These are phyloP conservation scores for Micrasema minimum DNA, from an alignment of 1,140 invertebrate genomes.

Conservation along the genomic window DNA sequence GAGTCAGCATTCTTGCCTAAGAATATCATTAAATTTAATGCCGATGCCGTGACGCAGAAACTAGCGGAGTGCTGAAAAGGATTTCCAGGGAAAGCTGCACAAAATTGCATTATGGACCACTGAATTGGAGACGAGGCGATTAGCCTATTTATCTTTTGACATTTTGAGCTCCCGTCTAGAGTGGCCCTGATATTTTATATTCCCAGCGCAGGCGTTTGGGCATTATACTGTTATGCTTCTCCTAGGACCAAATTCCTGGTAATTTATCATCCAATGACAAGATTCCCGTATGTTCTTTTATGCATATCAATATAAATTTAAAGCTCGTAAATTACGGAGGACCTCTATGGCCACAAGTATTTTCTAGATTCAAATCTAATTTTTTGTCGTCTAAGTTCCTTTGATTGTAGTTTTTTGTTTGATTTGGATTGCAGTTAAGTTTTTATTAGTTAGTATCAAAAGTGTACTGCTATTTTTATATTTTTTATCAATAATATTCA, in stretches of 20 bases:
- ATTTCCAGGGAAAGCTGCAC: constrained; percentile 29
- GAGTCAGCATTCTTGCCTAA: constrained; percentile 15
- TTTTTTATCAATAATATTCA: too few relatives aligned
- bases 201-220: background rate
- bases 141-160: constrained; percentile 51
- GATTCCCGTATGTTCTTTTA: background rate
- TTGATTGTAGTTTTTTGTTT: too few relatives aligned
- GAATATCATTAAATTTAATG: constrained; percentile 26
- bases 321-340: too few relatives aligned
- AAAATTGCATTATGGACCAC: constrained; percentile 41
- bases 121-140: constrained; percentile 41
- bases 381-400: too few relatives aligned
- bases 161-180: constrained; percentile 39
- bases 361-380: too few relatives aligned
- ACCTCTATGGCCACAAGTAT: too few relatives aligned
- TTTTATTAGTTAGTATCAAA: too few relatives aligned
- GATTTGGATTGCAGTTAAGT: too few relatives aligned
- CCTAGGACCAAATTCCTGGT: constrained; percentile 9
- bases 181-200: constrained; percentile 45
- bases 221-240: constrained; percentile 12
- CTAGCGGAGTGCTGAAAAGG: constrained; percentile 16
- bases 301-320: constrained; percentile 1
- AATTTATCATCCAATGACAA: constrained; percentile 23
- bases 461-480: too few relatives aligned
- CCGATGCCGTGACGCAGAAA: background rate